Conservation (phyloP, 2,888 invertebrate genomes). For the Augochlorella aurata region DNA sequence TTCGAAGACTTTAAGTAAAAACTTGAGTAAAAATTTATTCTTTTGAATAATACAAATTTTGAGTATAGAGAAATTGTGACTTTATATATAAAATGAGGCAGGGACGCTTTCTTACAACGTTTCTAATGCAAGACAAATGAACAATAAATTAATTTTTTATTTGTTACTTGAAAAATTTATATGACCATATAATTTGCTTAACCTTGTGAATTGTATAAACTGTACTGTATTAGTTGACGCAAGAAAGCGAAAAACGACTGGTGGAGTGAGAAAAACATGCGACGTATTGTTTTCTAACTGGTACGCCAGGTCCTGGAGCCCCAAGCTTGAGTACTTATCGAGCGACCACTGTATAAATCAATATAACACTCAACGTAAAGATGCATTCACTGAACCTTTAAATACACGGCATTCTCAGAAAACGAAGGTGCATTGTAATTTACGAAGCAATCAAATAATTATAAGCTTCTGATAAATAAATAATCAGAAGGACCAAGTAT, state of each 20-base stretch:
- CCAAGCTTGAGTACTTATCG: background rate
- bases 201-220: background rate
- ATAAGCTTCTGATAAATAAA: background rate
- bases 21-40: no score
- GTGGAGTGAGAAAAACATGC: no score
- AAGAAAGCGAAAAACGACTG: no score
- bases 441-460: background rate
- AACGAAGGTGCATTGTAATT: background rate
- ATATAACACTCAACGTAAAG: background rate
- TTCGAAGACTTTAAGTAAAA: no score
- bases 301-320: background rate
- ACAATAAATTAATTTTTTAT: background rate
- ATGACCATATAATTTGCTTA: background rate
- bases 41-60: no score
- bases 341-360: background rate
- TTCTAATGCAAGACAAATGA: background rate
- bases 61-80: background rate
- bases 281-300: background rate
- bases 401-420: background rate
- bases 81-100: background rate
- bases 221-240: no score
- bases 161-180: background rate
- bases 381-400: slow-evolving; percentile 18
- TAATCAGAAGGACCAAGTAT: background rate
- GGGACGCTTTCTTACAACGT: background rate